A percentile compares a stretch with the other conserved stretches of the same genome.
Conservation (phyloP, 2,797 vertebrate genomes). For the Coccyzus lansbergi region DNA sequence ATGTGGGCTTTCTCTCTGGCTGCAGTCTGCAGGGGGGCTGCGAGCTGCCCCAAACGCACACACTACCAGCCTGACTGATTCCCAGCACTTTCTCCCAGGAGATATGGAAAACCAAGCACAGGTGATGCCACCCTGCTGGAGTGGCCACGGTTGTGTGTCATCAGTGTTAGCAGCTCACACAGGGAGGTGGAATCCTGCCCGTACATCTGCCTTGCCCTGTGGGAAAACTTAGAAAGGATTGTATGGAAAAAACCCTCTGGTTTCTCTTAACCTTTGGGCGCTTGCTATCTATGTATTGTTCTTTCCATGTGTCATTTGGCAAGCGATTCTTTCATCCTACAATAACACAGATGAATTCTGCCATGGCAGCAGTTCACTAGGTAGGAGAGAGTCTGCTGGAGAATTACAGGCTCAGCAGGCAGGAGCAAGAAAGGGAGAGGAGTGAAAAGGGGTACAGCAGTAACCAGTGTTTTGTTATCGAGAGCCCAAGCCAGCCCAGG, state of each 20-base stretch:
- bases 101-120: not conserved
- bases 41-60: not conserved
- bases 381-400: not conserved
- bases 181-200: not conserved
- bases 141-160: rapidly evolving
- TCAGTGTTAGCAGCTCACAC: rapidly evolving
- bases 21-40: not conserved
- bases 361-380: not conserved
- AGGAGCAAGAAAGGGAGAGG: not conserved
- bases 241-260: not conserved
- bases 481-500: not conserved
- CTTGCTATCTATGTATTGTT: not conserved
- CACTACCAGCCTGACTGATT: not conserved
- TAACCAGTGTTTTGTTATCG: not conserved
- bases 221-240: not conserved
- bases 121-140: not conserved
- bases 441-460: not conserved
- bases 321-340: not conserved
- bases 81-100: not conserved
- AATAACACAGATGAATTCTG: not conserved
- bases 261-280: not conserved
- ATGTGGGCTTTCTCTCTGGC: not conserved
- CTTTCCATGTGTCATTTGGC: not conserved
- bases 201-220: not conserved
- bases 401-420: not conserved